Evolutionary conservation across 2,797 vertebrate genomes (phyloP).

Genomic region (Selene dorsalis): DNA sequence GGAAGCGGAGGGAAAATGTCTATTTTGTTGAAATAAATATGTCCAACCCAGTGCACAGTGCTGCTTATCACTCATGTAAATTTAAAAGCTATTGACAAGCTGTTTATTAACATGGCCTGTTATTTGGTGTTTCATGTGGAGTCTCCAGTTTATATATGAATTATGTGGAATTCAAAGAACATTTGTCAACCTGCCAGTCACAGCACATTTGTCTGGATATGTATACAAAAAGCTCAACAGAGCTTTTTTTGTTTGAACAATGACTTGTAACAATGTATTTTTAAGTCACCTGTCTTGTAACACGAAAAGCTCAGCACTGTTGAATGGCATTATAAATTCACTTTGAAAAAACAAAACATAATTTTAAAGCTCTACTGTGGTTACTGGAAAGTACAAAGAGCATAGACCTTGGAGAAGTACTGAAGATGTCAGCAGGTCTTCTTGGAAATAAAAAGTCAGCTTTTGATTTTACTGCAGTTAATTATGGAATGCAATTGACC

Average conservation of each 20-base stretch:
- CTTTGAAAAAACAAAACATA: neutral
- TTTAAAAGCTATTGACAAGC: conserved; percentile 37
- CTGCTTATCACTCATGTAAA: conserved; percentile 20
- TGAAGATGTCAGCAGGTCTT: conserved; percentile 12
- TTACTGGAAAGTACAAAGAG: neutral
- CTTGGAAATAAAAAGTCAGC: neutral
- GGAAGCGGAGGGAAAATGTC: conserved; percentile 39
- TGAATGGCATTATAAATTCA: conserved; percentile 21
- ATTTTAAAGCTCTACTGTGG: neutral
- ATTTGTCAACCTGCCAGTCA: conserved; percentile 38
- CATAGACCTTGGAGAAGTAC: conserved; percentile 4
- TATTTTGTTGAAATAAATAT: conserved; percentile 49
- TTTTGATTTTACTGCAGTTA: conserved; percentile 22
- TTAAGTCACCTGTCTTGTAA: neutral
- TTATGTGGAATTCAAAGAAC: conserved; percentile 7
- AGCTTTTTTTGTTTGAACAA: neutral
- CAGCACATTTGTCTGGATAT: conserved; percentile 6
- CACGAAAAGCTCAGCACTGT: neutral
- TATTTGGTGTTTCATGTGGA: conserved; percentile 18
- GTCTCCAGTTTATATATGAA: conserved; percentile 14
- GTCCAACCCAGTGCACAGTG: conserved; percentile 35
- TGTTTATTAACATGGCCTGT: conserved; percentile 8
- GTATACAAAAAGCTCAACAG: neutral
- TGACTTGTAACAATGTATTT: conserved; percentile 4
- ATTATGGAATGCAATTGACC: conserved; percentile 3